Conservation (phyloP, 2,888 invertebrate species). For the Deilephila porcellus region DNA sequence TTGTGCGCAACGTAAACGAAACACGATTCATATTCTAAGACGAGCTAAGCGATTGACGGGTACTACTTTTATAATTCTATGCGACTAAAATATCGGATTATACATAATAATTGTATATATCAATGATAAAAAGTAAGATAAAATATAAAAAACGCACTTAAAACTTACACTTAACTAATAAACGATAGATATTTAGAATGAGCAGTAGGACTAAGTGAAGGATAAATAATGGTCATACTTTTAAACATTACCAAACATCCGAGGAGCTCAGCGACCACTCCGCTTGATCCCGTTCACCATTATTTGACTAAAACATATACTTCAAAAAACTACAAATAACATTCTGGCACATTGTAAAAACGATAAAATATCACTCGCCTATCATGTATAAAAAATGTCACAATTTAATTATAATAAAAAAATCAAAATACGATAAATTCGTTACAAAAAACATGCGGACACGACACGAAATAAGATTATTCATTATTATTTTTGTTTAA, state of each 20-base stretch:
- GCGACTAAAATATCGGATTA: conserved; percentile 65
- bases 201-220: conserved; percentile 79
- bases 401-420: conserved; percentile 41
- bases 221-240: conserved; percentile 79
- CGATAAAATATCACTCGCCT: conserved; percentile 60
- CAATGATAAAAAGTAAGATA: conserved; percentile 58
- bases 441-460: conserved; percentile 64
- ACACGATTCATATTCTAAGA: conserved; percentile 44
- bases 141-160: conserved; percentile 70
- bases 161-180: conserved; percentile 73
- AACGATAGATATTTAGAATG: conserved; percentile 82
- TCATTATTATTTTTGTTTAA: conserved; percentile 22
- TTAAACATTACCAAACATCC: conserved; percentile 70
- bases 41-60: conserved; percentile 63
- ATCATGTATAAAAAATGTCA: conserved; percentile 65
- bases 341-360: conserved; percentile 80
- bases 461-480: conserved; percentile 54
- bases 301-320: conserved; percentile 67
- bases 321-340: conserved; percentile 74
- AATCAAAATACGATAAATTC: conserved; percentile 69
- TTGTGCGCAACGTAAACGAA: conserved; percentile 73
- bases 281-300: conserved; percentile 63
- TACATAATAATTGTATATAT: conserved; percentile 44
- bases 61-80: conserved; percentile 57
- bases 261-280: conserved; percentile 57